Conservation (phyloP, 2,888 invertebrate species). For the Leptothorax acervorum region DNA sequence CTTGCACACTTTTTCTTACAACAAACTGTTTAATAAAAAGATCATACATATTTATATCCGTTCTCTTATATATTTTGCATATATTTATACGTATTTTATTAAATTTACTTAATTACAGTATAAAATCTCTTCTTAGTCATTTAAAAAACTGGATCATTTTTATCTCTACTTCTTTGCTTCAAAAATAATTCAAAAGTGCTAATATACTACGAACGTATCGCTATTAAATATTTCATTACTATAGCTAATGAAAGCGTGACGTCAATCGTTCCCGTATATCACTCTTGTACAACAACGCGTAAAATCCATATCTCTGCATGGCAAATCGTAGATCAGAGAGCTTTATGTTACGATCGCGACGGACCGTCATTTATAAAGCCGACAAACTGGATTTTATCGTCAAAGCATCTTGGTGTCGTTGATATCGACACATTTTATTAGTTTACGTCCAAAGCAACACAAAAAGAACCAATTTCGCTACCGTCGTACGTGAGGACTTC, state of each 20-base stretch:
- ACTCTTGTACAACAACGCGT: background rate
- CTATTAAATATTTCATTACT: background rate
- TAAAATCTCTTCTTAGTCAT: background rate
- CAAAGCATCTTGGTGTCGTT: background rate
- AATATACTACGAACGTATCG: background rate
- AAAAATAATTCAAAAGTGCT: background rate
- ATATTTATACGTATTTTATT: constrained; percentile 8
- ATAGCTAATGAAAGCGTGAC: background rate
- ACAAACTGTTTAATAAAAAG: background rate
- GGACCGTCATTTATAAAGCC: constrained; percentile 18
- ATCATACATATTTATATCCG: background rate
- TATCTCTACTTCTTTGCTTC: background rate
- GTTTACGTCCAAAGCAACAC: constrained; percentile 20
- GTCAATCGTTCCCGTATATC: background rate
- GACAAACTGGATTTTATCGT: constrained; percentile 2
- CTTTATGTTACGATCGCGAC: background rate
- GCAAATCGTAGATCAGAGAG: background rate
- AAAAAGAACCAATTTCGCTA: constrained; percentile 11
- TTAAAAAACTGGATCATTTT: background rate
- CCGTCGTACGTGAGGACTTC: background rate
- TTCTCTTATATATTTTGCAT: background rate
- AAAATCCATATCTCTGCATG: background rate
- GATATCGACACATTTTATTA: constrained; percentile 46
- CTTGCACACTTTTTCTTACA: no score
- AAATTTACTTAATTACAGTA: background rate